Percentiles rank a stretch among this genome's conserved stretches.
These are phyloP conservation scores for Amaurobius ferox DNA, from an alignment of 2,888 invertebrate species.

Conservation along the genomic window DNA sequence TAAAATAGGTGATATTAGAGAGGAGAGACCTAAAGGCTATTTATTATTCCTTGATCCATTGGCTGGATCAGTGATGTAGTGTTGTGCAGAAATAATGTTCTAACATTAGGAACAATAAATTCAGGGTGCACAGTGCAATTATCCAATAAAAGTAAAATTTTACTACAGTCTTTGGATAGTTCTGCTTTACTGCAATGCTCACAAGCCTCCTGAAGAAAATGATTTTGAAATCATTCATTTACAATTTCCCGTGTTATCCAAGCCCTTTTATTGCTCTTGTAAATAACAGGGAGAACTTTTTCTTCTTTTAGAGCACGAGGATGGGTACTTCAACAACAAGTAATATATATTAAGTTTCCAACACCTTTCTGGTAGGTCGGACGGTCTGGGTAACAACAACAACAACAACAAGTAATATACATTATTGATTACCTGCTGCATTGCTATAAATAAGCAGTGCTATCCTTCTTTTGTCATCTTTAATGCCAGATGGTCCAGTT, in stretches of 20 bases:
- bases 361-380: no score
- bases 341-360: no score
- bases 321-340: background rate
- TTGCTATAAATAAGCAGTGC: background rate
- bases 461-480: background rate
- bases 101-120: background rate
- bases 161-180: background rate
- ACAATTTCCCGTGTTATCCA: background rate
- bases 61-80: background rate
- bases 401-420: background rate
- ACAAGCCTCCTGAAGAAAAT: background rate
- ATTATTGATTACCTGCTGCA: background rate
- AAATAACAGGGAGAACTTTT: no score
- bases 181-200: background rate
- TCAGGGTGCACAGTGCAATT: background rate
- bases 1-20: no score
- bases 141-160: background rate
- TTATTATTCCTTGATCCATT: conserved; percentile 1
- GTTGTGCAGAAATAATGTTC: background rate
- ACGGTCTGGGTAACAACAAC: no score
- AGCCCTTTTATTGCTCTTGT: background rate
- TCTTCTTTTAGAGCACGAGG: background rate
- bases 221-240: background rate
- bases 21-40: no score
- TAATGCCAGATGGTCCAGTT: background rate